A percentile compares a stretch with the other conserved stretches of the same genome.
These are phyloP conservation scores for Eudiplozoon nipponicum DNA, from an alignment of 2,888 invertebrate genomes.

Conservation along the genomic window DNA sequence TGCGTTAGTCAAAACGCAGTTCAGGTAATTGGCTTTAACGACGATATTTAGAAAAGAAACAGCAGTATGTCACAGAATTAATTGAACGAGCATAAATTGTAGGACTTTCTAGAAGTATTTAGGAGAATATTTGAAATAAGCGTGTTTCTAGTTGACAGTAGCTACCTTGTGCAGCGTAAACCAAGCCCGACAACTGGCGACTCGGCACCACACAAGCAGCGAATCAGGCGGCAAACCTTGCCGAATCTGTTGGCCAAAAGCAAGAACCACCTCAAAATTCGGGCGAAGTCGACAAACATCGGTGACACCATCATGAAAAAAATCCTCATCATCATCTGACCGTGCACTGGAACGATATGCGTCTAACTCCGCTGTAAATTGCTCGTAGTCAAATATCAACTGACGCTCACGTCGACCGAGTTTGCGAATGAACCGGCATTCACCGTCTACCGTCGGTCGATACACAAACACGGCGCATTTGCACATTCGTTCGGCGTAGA, in stretches of 20 bases:
- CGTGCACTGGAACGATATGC: too few species aligned
- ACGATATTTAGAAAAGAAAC: too few species aligned
- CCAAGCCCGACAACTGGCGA: conserved; percentile 11
- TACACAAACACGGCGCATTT: conserved; percentile 11
- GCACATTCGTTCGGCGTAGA: conserved; percentile 10
- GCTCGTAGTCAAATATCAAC: conserved; percentile 9
- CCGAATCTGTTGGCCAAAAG: conserved; percentile 11
- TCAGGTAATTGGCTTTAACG: too few species aligned
- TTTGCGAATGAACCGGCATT: conserved; percentile 7
- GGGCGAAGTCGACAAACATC: too few species aligned
- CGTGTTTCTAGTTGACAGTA: too few species aligned
- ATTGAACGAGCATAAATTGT: too few species aligned
- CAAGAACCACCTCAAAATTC: conserved; percentile 7
- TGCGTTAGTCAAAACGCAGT: too few species aligned
- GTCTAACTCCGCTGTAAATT: conserved; percentile 7
- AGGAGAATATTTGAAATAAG: too few species aligned
- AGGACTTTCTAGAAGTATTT: too few species aligned
- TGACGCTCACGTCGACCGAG: conserved; percentile 8
- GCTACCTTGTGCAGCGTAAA: conserved; percentile 11
- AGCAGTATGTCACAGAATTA: too few species aligned
- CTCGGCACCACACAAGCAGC: conserved; percentile 9
- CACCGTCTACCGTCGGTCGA: conserved; percentile 4
- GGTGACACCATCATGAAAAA: too few species aligned
- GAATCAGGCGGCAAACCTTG: conserved; percentile 4
- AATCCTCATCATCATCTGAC: too few species aligned